Conservation (phyloP, 2,797 vertebrate species). For the Protonibea diacanthus region DNA sequence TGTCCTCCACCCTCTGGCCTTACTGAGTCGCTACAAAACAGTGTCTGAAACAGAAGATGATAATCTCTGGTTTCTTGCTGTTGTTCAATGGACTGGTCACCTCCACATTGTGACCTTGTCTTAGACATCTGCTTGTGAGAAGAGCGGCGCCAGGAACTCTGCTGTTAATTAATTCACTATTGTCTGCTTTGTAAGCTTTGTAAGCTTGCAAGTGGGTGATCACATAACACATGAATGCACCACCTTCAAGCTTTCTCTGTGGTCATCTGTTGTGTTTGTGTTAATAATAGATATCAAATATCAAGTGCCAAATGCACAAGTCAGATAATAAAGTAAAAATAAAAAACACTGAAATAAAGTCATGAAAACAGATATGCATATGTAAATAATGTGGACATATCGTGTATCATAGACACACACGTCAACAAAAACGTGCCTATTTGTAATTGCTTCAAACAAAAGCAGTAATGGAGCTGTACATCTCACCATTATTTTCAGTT, state of each 20-base stretch:
- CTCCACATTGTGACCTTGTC: constrained; percentile 77
- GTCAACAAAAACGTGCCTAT: neutral
- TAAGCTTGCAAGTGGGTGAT: constrained; percentile 68
- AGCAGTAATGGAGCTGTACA: too few relatives aligned
- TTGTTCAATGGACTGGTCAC: constrained; percentile 64
- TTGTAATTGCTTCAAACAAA: neutral
- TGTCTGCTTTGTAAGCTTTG: constrained; percentile 76
- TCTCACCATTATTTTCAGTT: too few relatives aligned
- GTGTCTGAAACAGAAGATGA: constrained; percentile 63
- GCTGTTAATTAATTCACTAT: constrained; percentile 84
- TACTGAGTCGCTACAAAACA: constrained; percentile 33
- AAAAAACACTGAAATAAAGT: neutral
- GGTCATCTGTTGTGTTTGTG: constrained; percentile 36
- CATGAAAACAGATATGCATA: neutral
- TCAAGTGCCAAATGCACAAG: neutral
- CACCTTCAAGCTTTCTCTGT: constrained; percentile 43
- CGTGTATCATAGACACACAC: neutral
- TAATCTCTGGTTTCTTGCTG: constrained; percentile 59
- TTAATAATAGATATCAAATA: neutral
- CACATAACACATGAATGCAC: constrained; percentile 64
- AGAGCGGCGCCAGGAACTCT: constrained; percentile 69
- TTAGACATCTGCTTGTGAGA: constrained; percentile 71
- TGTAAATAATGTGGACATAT: neutral
- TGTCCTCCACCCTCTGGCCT: constrained; percentile 20
- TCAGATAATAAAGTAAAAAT: neutral